These are phyloP conservation scores for Thaleichthys pacificus DNA, from an alignment of 2,797 vertebrate species.

Conservation along the genomic window DNA sequence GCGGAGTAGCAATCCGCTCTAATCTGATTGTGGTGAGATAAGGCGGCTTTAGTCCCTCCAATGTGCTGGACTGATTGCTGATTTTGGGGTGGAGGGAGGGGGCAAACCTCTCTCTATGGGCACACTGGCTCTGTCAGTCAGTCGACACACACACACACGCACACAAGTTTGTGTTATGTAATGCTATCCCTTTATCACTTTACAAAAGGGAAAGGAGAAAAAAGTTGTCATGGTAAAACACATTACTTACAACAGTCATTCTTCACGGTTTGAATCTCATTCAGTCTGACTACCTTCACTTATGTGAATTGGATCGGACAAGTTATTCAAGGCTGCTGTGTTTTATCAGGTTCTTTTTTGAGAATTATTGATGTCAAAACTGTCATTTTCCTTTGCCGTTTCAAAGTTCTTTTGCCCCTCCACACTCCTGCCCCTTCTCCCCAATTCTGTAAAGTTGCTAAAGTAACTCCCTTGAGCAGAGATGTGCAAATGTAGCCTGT, in stretches of 20 bases:
- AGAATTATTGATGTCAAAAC: not conserved
- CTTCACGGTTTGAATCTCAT: not conserved
- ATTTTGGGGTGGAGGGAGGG: too few species aligned
- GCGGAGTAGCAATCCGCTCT: conserved; percentile 74
- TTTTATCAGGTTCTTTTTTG: not conserved
- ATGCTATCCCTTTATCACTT: not conserved
- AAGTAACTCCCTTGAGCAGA: not conserved
- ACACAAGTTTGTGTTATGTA: not conserved
- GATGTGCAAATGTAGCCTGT: conserved; percentile 12
- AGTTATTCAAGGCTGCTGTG: not conserved
- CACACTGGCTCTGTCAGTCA: conserved; percentile 50
- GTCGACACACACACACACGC: not conserved
- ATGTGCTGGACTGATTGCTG: conserved; percentile 70
- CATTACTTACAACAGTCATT: not conserved
- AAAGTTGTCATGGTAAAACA: not conserved
- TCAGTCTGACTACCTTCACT: not conserved
- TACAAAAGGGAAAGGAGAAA: too few species aligned
- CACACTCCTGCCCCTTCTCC: not conserved
- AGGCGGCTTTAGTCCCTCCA: conserved; percentile 73
- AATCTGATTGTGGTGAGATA: conserved; percentile 83
- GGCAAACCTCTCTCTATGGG: conserved; percentile 45
- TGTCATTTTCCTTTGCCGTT: too few species aligned
- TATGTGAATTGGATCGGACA: not conserved
- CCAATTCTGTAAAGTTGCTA: conserved; percentile 9
- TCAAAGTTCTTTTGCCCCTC: too few species aligned